Conservation (phyloP, 2,113 vertebrate species). For the Amphilophus citrinellus region DNA sequence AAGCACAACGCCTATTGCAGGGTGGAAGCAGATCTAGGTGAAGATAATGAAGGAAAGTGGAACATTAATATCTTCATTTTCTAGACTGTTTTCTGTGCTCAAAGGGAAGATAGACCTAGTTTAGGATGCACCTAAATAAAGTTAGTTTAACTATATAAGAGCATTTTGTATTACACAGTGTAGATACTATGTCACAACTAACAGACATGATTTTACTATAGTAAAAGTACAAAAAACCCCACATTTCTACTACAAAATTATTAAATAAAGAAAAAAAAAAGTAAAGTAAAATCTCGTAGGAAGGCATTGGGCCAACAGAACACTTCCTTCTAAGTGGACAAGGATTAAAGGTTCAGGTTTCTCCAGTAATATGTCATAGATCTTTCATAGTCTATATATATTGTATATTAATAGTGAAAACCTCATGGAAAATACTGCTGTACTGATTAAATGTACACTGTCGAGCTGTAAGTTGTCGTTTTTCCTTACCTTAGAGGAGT, state of each 20-base stretch:
- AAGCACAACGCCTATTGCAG: too few relatives aligned
- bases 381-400: background rate
- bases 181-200: background rate
- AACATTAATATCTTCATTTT: background rate
- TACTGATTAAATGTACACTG: background rate
- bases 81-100: background rate
- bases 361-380: background rate
- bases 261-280: too few relatives aligned
- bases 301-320: too few relatives aligned
- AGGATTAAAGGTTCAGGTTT: background rate
- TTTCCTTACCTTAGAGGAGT: slow-evolving; percentile 16
- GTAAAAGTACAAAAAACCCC: too few relatives aligned
- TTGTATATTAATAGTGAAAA: background rate
- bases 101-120: background rate
- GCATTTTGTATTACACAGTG: too few relatives aligned
- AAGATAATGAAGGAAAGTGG: background rate
- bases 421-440: background rate
- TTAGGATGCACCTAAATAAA: background rate
- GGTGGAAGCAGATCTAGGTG: too few relatives aligned
- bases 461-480: background rate
- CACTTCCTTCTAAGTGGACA: background rate
- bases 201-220: background rate
- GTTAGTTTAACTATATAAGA: background rate
- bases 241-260: too few relatives aligned
- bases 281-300: too few relatives aligned